Conservation (phyloP, 2,797 vertebrate genomes). For the Fundulus diaphanus region DNA sequence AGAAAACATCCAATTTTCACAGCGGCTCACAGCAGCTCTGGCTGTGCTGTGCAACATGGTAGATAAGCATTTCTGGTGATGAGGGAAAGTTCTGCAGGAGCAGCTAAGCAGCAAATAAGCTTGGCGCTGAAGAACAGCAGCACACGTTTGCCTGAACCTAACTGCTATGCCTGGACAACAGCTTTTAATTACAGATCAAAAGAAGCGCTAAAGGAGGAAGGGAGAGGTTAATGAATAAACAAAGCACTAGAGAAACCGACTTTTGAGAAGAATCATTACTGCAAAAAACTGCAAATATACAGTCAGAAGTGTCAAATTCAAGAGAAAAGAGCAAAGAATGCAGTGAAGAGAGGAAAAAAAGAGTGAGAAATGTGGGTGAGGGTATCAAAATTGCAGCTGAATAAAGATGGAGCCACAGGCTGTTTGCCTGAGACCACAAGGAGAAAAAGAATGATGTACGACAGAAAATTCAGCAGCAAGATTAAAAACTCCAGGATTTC, state of each 20-base stretch:
- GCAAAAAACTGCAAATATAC: neutral
- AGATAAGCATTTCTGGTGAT: neutral
- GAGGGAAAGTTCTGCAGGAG: neutral
- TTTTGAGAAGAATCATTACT: conserved; percentile 3
- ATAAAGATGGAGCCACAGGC: conserved; percentile 34
- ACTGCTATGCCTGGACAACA: neutral
- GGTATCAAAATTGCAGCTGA: conserved; percentile 2
- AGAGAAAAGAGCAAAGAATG: neutral
- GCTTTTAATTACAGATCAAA: conserved; percentile 37
- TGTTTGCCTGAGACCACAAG: conserved; percentile 27
- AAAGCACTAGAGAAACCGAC: conserved; percentile 1
- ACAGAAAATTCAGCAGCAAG: conserved; percentile 1
- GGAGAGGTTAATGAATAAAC: conserved; percentile 1
- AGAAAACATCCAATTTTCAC: neutral
- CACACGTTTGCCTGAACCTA: conserved; percentile 11
- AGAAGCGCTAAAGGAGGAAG: conserved; percentile 12
- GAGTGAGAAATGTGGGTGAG: neutral
- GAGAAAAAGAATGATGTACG: conserved; percentile 1
- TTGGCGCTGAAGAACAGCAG: neutral
- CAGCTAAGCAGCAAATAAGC: conserved; percentile 1
- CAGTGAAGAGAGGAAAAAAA: conserved; percentile 4
- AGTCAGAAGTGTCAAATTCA: conserved; percentile 10
- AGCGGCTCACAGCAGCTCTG: neutral
- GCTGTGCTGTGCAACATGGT: neutral
- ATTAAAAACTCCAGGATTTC: neutral